phyloP scores from a whole-genome alignment of 2,888 invertebrate species.

The Aspidiotus rigidus region DNA sequence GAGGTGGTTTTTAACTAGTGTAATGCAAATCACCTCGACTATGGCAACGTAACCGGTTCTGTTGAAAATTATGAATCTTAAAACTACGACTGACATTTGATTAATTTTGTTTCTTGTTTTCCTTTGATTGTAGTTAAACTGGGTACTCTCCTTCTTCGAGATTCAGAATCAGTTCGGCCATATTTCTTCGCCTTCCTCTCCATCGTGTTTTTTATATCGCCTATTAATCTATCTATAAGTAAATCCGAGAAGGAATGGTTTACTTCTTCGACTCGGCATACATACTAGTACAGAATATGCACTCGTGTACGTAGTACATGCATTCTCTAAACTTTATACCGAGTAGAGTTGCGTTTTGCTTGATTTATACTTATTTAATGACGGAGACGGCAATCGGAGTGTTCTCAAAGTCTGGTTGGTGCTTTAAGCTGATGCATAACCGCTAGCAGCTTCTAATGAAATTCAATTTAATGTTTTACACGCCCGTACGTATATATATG shows the following conservation, averaged over 20 bases:
- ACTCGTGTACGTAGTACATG: no score
- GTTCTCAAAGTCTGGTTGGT: constrained; percentile 19
- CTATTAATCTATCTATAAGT: constrained; percentile 34
- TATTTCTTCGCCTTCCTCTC: constrained; percentile 27
- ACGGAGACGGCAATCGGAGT: constrained; percentile 9
- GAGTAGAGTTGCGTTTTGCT: constrained; percentile 25
- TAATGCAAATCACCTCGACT: constrained; percentile 31
- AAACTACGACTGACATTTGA: constrained; percentile 34
- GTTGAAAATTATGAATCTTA: constrained; percentile 33
- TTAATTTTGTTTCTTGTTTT: constrained; percentile 34
- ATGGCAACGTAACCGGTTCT: constrained; percentile 25
- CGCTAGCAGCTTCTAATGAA: not conserved
- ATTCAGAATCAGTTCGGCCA: constrained; percentile 32
- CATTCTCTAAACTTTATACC: constrained; percentile 5
- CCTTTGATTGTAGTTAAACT: constrained; percentile 33
- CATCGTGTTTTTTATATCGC: constrained; percentile 28
- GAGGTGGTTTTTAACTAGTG: constrained; percentile 30
- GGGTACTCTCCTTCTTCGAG: constrained; percentile 27
- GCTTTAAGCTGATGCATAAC: not conserved
- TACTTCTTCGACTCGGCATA: not conserved
- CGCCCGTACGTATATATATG: not conserved
- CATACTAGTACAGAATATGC: no score
- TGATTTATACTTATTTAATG: constrained; percentile 33
- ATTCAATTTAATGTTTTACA: not conserved
- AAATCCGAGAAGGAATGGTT: constrained; percentile 29